Percentiles rank a stretch among this genome's conserved stretches.
These are phyloP conservation scores for Esox lucius DNA, from an alignment of 2,797 vertebrate genomes.

Conservation along the genomic window DNA sequence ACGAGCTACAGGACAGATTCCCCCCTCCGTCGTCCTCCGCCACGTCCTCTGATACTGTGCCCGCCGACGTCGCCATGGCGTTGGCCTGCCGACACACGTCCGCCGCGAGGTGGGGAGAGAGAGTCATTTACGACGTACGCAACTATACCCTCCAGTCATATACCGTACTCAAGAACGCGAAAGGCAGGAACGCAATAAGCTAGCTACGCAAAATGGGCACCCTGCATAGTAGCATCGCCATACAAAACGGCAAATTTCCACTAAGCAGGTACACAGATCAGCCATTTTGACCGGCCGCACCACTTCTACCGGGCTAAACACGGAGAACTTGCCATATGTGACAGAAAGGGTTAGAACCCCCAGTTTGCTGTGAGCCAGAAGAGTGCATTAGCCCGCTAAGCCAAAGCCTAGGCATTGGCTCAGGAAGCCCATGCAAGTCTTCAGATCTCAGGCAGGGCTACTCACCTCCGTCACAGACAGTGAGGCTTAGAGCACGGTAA, in stretches of 20 bases:
- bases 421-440: constrained; percentile 3
- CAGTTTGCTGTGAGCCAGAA: constrained; percentile 1
- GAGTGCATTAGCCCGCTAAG: constrained; percentile 5
- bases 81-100: constrained; percentile 72
- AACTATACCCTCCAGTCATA: background rate
- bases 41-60: constrained; percentile 94
- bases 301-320: background rate
- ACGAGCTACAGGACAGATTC: constrained; percentile 91
- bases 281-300: background rate
- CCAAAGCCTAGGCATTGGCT: constrained; percentile 1
- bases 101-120: background rate
- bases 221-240: background rate
- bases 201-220: background rate
- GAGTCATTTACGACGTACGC: background rate
- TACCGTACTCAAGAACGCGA: background rate
- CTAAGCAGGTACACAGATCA: background rate
- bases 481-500: constrained; percentile 5
- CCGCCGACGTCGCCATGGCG: constrained; percentile 94
- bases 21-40: constrained; percentile 92
- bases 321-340: background rate
- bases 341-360: background rate
- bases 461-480: constrained; percentile 3
- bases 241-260: background rate
- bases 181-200: background rate
- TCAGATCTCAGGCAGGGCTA: constrained; percentile 3